Percentiles rank a stretch among this genome's conserved stretches.
These are phyloP conservation scores for Metridium senile DNA, from an alignment of 92 coral and sea anemone genomes.

Conservation along the genomic window DNA sequence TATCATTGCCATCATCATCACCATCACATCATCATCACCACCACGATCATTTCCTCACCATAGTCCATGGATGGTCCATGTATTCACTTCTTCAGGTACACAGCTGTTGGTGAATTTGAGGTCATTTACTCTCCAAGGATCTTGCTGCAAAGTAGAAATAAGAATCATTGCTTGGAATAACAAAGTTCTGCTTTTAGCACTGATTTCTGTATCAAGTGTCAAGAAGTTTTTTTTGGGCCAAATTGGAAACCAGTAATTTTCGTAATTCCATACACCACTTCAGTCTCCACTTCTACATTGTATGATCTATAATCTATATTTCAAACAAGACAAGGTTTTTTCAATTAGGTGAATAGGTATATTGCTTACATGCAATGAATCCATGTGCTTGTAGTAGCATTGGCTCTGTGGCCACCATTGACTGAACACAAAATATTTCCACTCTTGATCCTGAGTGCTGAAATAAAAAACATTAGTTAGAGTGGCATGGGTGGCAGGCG, in stretches of 20 bases:
- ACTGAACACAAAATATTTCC: conserved; percentile 78
- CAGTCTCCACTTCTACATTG: too few relatives aligned
- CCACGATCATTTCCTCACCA: conserved; percentile 50
- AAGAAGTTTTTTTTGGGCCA: too few relatives aligned
- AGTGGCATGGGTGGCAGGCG: not conserved
- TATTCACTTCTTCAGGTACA: conserved; percentile 69
- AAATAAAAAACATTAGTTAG: not conserved
- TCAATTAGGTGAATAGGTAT: not conserved
- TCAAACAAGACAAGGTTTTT: too few relatives aligned
- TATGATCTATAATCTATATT: too few relatives aligned
- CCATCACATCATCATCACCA: not conserved
- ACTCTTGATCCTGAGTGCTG: conserved; percentile 15
- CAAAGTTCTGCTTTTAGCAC: too few relatives aligned
- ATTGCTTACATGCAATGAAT: not conserved
- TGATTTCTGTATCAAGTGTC: too few relatives aligned
- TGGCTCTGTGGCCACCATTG: conserved; percentile 96
- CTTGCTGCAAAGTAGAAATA: not conserved
- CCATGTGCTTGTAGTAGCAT: conserved; percentile 38
- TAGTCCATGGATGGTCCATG: conserved; percentile 96
- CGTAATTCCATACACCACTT: too few relatives aligned
- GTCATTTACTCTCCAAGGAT: conserved; percentile 24
- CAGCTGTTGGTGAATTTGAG: conserved; percentile 34
- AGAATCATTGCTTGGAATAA: too few relatives aligned
- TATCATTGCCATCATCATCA: not conserved
- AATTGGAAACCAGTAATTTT: too few relatives aligned